These are phyloP conservation scores for Tachina grossa DNA, from an alignment of 2,888 invertebrate genomes.

Conservation along the genomic window DNA sequence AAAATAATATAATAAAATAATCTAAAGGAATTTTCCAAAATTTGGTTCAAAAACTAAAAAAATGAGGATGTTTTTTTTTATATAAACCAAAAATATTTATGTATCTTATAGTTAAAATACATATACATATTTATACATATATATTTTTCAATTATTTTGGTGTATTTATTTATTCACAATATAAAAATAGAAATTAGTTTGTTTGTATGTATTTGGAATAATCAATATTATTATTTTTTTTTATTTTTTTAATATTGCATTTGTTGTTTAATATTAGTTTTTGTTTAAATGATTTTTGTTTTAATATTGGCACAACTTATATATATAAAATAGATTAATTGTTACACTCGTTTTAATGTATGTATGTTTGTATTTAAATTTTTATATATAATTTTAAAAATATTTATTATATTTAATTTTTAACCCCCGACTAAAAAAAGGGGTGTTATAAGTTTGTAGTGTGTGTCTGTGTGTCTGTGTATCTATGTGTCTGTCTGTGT, in stretches of 20 bases:
- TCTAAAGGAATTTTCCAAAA: not conserved
- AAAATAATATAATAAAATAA: not conserved
- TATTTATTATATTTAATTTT: not conserved
- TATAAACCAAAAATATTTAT: not conserved
- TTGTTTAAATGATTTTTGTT: not conserved
- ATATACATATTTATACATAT: not conserved
- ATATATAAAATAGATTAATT: slow-evolving; percentile 4
- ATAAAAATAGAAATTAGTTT: slow-evolving; percentile 48
- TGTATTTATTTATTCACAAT: slow-evolving; percentile 19
- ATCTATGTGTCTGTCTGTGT: no score
- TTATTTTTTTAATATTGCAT: slow-evolving; percentile 39
- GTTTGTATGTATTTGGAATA: slow-evolving; percentile 24
- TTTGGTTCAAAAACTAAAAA: not conserved
- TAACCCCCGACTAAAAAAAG: no score
- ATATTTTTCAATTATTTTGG: not conserved
- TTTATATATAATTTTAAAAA: not conserved
- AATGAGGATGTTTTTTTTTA: not conserved
- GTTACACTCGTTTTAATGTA: not conserved
- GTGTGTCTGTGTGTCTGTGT: no score
- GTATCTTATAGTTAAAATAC: slow-evolving; percentile 1
- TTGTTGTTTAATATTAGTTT: slow-evolving; percentile 23
- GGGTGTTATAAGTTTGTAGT: no score
- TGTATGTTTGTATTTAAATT: not conserved
- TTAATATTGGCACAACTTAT: slow-evolving; percentile 55
- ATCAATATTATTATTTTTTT: slow-evolving; percentile 25